A percentile compares a stretch with the other conserved stretches of the same genome.
phyloP scores from a whole-genome alignment of 2,888 invertebrate genomes.

The Stegana nigrithorax region DNA sequence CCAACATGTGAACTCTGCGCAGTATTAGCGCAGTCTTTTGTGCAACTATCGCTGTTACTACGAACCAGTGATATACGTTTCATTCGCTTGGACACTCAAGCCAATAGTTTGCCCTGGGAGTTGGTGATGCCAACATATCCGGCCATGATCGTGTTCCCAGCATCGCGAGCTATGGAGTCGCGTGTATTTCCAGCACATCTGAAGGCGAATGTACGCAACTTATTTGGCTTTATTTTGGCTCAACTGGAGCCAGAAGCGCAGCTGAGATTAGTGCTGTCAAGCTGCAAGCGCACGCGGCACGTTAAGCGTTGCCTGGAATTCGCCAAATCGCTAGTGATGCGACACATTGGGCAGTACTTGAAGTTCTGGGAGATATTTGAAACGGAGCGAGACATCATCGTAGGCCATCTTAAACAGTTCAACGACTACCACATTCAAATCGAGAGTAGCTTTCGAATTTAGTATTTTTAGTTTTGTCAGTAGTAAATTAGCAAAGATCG shows the following conservation, averaged over 20 bases:
- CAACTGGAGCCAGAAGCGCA: conserved; percentile 71
- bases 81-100: conserved; percentile 82
- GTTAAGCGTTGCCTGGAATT: conserved; percentile 53
- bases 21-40: conserved; percentile 76
- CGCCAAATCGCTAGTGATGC: conserved; percentile 48
- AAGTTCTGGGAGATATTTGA: conserved; percentile 54
- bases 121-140: conserved; percentile 81
- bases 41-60: conserved; percentile 67
- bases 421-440: conserved; percentile 52
- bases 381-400: conserved; percentile 45
- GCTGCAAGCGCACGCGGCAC: conserved; percentile 44
- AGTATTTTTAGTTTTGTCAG: conserved; percentile 7
- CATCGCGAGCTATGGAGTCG: conserved; percentile 73
- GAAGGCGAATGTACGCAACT: conserved; percentile 55
- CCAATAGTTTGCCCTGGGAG: conserved; percentile 87
- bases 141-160: conserved; percentile 83
- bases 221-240: conserved; percentile 79
- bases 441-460: conserved; percentile 40
- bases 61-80: conserved; percentile 65
- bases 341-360: conserved; percentile 54
- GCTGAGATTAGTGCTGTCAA: conserved; percentile 42
- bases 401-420: conserved; percentile 50
- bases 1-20: conserved; percentile 83
- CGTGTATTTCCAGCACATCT: conserved; percentile 75
- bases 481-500: too few species aligned